Evolutionary conservation across 1,140 invertebrate species (phyloP).

Genomic region (Macrosteles quadrilineatus): DNA sequence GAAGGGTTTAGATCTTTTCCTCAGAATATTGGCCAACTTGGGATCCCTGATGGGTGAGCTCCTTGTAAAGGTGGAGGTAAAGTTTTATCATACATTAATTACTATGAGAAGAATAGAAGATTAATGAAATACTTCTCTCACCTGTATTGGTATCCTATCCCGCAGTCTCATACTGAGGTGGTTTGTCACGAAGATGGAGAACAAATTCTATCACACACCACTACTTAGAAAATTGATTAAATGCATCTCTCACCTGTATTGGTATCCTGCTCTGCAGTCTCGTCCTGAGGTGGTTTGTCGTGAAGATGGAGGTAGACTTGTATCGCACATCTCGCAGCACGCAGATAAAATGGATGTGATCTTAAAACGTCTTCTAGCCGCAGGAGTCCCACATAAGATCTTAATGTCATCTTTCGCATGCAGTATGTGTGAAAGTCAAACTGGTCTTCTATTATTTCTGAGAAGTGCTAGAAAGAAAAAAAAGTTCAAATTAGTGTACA

Average conservation of each 20-base stretch:
- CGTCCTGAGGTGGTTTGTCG: conserved; percentile 82
- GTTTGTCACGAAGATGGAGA: too few species aligned
- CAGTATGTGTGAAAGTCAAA: conserved; percentile 99
- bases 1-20: too few species aligned
- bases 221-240: too few species aligned
- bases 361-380: conserved; percentile 91
- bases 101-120: too few species aligned
- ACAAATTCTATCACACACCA: too few species aligned
- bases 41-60: too few species aligned
- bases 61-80: too few species aligned
- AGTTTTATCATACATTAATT: too few species aligned
- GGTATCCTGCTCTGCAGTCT: conserved; percentile 73
- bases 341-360: conserved; percentile 91
- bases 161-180: conserved; percentile 69
- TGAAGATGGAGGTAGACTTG: conserved; percentile 88
- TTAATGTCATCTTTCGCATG: conserved; percentile 95
- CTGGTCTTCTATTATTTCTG: conserved; percentile 99
- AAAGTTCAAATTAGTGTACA: too few species aligned
- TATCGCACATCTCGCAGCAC: conserved; percentile 91
- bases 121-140: too few species aligned
- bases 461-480: conserved; percentile 82
- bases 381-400: conserved; percentile 93
- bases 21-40: too few species aligned
- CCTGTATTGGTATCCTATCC: conserved; percentile 84
- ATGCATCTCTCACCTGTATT: conserved; percentile 89